Base-by-base conservation (phyloP, 2,797 vertebrate species). In the Amniataba percoides region DNA sequence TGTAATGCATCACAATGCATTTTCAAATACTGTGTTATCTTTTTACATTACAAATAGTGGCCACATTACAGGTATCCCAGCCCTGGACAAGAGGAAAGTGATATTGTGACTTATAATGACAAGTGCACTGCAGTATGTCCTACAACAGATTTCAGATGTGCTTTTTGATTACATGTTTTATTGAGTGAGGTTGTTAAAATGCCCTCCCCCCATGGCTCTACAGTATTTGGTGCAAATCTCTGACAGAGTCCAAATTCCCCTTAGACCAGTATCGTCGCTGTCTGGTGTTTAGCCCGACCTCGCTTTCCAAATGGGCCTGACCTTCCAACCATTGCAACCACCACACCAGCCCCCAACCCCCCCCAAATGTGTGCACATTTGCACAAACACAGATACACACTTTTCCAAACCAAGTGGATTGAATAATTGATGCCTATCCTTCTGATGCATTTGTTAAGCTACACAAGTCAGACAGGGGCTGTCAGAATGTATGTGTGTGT, bases 361-460 rank as follows among this genome's bases (percentile, higher is more conserved):
- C 63, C 40, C 18, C n/a, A n/a, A 5, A 0, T 36, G 9, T 58
- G 27, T 62, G 62, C 67, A 48, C 61, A 58, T 57, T 52, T 66
- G 36, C 80, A 82, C 80, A 82, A 56, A 84, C 40, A 56, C 72
- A 80, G 63, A 88, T 71, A 77, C 72, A 78, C 69, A 88, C 58
- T 76, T 58, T 78, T 65, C 70, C 72, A 83, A 89, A 90, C 72
- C 48, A 55, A 96, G 93, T 93, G 94, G 93, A 75, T 92, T 99
- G 94, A 98, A 98, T 98, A 97, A 98, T 98, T 98, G 95, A 98
- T 98, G 94, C 51, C 81, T 71, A 95, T 93, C 95, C 93, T 96
- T 96, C 95, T 92, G 95, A 95, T 92, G 95, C 93, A 92, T 96
- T 96, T 69, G 90, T 96, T 96, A 96, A 95, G 92, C 94, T 81